Conservation (phyloP, 1,140 invertebrate species). For the Idris sp. region DNA sequence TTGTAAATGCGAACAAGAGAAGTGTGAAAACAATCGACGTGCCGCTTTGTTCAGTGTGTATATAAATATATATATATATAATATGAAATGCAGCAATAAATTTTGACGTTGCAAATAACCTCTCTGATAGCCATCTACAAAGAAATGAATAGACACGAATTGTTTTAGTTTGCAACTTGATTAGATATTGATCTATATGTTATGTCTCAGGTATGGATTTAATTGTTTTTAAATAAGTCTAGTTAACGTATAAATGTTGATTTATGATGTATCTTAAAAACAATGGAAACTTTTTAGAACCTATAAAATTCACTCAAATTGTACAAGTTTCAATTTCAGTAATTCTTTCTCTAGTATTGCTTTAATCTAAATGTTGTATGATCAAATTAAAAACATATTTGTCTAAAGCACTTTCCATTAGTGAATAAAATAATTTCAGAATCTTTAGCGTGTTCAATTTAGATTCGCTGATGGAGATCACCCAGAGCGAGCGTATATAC, state of each 20-base stretch:
- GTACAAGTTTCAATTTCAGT: too few relatives aligned
- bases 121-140: neutral
- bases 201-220: slow-evolving; percentile 5
- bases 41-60: neutral
- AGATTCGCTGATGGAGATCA: slow-evolving; percentile 57
- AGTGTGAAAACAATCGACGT: slow-evolving; percentile 34
- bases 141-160: slow-evolving; percentile 1
- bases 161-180: neutral
- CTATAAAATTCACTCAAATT: too few relatives aligned
- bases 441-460: slow-evolving; percentile 51
- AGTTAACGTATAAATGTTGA: slow-evolving; percentile 5
- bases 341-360: too few relatives aligned
- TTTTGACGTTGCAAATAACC: slow-evolving; percentile 12
- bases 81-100: slow-evolving; percentile 14
- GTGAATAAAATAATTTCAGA: slow-evolving; percentile 31
- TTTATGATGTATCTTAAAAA: too few relatives aligned
- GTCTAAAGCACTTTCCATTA: too few relatives aligned
- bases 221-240: slow-evolving; percentile 19
- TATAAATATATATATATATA: too few relatives aligned
- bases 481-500: slow-evolving; percentile 56
- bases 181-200: slow-evolving; percentile 8
- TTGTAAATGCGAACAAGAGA: slow-evolving; percentile 19
- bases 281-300: too few relatives aligned
- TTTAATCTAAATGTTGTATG: too few relatives aligned
- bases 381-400: too few relatives aligned